Evolutionary conservation across 2,888 invertebrate species (phyloP), one percentile per base, ranked within the genome.

Genomic region (Pherbina coryleti): DNA sequence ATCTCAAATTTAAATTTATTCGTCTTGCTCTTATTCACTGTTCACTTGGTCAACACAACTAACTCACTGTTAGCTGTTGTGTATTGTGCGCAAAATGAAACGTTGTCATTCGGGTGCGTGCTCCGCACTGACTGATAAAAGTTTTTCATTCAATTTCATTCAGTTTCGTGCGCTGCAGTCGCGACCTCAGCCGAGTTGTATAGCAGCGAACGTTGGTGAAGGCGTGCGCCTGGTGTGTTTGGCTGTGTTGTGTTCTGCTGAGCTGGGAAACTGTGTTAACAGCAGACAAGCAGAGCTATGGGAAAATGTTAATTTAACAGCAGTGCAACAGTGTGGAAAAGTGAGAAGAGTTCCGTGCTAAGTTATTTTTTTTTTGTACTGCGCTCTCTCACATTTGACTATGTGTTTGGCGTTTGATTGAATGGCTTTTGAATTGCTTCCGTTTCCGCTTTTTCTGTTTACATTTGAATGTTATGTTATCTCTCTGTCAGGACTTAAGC

Each of bases 101-200:
- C 81, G 81, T 81, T 81, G 80, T 81, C 81, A 81, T 81, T 82
- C 82, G 82, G 64, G 78, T 82, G 82, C 80, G 82, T 80, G 79
- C 80, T 82, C 77, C 78, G 80, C 76, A 79, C 78, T 78, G 78
- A 82, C 81, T 82, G 70, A 82, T 75, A 64, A 81, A 77, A 78
- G 53, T 77, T 79, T 77, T 79, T 78, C 77, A 76, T 66, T 73
- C 73, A 62, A 44, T 75, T 75, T 75, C 74, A 75, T 75, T 75
- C 66, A 75, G 74, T 74, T 74, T 64, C 64, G 64, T 51, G 11
- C 19, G 64, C 49, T 44, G 60, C 72, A 62, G 72, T 17, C 22
- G 53, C 71, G 55, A 31, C 11, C 25, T 17, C 28, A 62, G 37
- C 60, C 44, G 44, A 49, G 14, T 25, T 31, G 34, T 31, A 28